phyloP scores from a whole-genome alignment of 2,113 vertebrate species.

The Paramisgurnus dabryanus region DNA sequence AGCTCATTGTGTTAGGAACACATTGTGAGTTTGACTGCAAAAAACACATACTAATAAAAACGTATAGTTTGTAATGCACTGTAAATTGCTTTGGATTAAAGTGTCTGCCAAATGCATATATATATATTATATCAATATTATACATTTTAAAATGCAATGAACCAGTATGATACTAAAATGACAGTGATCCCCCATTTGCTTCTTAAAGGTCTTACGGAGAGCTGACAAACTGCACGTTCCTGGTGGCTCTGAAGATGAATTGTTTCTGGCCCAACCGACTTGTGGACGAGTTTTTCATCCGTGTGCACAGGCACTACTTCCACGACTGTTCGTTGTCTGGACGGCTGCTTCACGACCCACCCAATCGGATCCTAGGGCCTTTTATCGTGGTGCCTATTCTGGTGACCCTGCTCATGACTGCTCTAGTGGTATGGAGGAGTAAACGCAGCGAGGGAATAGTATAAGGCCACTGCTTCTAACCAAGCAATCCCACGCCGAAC shows the following conservation, averaged over 20 bases:
- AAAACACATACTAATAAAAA: too few relatives aligned
- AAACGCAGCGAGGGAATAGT: constrained; percentile 86
- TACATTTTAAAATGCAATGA: too few relatives aligned
- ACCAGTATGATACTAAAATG: too few relatives aligned
- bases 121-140: too few relatives aligned
- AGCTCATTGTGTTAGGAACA: too few relatives aligned
- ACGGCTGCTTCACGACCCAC: constrained; percentile 82
- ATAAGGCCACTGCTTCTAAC: constrained; percentile 47
- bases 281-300: constrained; percentile 89
- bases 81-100: too few relatives aligned
- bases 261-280: constrained; percentile 91
- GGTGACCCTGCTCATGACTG: constrained; percentile 87
- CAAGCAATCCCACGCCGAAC: constrained; percentile 10
- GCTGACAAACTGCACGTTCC: constrained; percentile 86
- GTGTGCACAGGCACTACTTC: constrained; percentile 86
- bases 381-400: constrained; percentile 86
- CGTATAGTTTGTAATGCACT: too few relatives aligned
- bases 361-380: constrained; percentile 82
- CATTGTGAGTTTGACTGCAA: too few relatives aligned
- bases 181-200: constrained; percentile 21
- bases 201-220: constrained; percentile 78
- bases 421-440: constrained; percentile 90
- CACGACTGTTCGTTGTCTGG: constrained; percentile 81
- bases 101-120: too few relatives aligned
- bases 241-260: constrained; percentile 74